phyloP scores from a whole-genome alignment of 2,113 vertebrate genomes.

The Grus americana region DNA sequence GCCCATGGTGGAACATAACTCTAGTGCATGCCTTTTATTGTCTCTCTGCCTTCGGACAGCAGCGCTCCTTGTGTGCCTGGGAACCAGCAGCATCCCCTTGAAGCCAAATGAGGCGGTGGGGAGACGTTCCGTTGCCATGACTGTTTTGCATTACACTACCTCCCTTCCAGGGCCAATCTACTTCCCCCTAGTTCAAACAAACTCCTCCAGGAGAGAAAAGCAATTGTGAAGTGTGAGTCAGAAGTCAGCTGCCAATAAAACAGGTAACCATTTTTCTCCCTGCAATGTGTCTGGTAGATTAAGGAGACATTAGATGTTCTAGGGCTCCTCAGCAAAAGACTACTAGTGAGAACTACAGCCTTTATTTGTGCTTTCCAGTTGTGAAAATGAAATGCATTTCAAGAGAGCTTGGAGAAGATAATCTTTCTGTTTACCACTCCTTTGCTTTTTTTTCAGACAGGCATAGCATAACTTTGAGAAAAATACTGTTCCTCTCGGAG shows the following conservation, averaged over 20 bases:
- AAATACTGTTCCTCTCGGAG: neutral
- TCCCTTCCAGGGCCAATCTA: neutral
- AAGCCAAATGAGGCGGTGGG: neutral
- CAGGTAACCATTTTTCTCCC: constrained; percentile 7
- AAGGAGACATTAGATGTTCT: neutral
- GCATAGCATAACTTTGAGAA: neutral
- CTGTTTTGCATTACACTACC: neutral
- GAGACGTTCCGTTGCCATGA: neutral
- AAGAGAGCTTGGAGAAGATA: neutral
- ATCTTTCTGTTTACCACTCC: neutral
- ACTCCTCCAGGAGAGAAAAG: neutral
- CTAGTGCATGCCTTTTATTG: neutral
- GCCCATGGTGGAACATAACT: neutral
- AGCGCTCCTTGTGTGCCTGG: neutral
- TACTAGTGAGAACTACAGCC: neutral
- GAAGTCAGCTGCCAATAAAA: neutral
- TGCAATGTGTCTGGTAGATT: neutral
- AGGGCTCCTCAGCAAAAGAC: neutral
- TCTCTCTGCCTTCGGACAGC: neutral
- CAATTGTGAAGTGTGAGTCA: neutral
- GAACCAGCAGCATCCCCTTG: neutral
- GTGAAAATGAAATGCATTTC: constrained; percentile 11
- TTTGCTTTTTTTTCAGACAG: neutral
- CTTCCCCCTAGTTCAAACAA: neutral
- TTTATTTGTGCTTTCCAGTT: neutral